Percentiles rank a stretch among this genome's conserved stretches.
Conservation (phyloP, 2,797 vertebrate genomes). For the Nasua narica region DNA sequence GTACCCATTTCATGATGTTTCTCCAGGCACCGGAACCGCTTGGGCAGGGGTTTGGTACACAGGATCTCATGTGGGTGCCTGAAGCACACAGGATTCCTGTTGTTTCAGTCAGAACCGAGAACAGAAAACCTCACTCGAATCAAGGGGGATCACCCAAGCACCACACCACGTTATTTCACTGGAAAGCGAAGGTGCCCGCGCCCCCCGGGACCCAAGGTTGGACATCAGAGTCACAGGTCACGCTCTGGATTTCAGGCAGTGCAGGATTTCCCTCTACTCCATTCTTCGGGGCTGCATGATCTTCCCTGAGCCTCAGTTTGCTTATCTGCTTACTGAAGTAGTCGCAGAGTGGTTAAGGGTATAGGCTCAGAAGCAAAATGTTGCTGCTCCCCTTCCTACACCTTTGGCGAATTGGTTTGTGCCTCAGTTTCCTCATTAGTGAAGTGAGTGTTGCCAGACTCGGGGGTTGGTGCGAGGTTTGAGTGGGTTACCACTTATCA, state of each 20-base stretch:
- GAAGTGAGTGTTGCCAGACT: not conserved
- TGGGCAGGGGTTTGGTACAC: not conserved
- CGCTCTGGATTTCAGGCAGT: not conserved
- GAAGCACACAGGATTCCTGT: not conserved
- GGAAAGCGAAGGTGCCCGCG: not conserved
- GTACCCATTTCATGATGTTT: not conserved
- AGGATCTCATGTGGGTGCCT: not conserved
- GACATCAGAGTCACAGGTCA: not conserved
- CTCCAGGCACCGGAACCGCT: not conserved
- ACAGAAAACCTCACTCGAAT: not conserved
- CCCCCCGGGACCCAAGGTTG: fast-evolving
- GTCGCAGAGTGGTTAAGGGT: not conserved
- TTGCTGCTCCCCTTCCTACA: fast-evolving
- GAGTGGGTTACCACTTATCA: not conserved
- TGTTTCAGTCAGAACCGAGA: not conserved
- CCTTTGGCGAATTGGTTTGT: not conserved
- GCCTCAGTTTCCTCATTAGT: not conserved
- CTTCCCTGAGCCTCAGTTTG: not conserved
- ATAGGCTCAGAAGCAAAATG: not conserved
- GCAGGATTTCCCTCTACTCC: too few relatives aligned
- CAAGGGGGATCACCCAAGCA: not conserved
- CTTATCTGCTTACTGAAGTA: not conserved
- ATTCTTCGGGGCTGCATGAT: not conserved
- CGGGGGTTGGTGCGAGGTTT: not conserved
- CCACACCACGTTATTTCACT: not conserved